Conservation (phyloP, 2,888 invertebrate genomes). For the Dolomedes plantarius region DNA sequence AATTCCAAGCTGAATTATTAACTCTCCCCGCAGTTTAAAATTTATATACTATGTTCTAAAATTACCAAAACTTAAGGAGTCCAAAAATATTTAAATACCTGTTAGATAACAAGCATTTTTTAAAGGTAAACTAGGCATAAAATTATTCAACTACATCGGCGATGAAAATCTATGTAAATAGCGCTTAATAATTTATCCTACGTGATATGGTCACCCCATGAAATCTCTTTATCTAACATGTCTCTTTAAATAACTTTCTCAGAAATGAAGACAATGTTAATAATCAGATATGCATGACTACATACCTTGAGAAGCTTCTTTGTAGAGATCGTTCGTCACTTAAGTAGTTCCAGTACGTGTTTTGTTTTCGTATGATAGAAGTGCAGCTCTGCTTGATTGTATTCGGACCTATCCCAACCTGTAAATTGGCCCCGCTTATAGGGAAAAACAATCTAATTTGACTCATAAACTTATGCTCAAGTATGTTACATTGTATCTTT, state of each 20-base stretch:
- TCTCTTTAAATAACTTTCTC: background rate
- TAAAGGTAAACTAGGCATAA: no score
- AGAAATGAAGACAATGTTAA: background rate
- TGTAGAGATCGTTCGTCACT: background rate
- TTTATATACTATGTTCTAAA: no score
- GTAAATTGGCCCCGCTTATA: background rate
- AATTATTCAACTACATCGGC: no score
- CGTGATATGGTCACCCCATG: constrained; percentile 3
- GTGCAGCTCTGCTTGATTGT: background rate
- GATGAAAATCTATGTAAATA: background rate
- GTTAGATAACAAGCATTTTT: no score
- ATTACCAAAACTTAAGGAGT: no score
- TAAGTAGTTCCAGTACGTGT: background rate
- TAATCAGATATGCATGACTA: constrained; percentile 10
- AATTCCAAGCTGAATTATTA: no score
- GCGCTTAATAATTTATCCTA: background rate
- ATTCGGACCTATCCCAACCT: background rate
- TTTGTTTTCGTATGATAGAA: background rate
- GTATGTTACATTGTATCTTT: background rate
- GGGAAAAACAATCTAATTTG: background rate
- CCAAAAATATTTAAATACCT: no score
- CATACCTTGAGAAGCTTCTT: background rate
- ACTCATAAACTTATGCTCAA: background rate
- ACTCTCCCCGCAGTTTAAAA: no score
- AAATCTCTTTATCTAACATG: background rate